Conservation (phyloP, 2,888 invertebrate genomes). For the Pilophorus perplexus region DNA sequence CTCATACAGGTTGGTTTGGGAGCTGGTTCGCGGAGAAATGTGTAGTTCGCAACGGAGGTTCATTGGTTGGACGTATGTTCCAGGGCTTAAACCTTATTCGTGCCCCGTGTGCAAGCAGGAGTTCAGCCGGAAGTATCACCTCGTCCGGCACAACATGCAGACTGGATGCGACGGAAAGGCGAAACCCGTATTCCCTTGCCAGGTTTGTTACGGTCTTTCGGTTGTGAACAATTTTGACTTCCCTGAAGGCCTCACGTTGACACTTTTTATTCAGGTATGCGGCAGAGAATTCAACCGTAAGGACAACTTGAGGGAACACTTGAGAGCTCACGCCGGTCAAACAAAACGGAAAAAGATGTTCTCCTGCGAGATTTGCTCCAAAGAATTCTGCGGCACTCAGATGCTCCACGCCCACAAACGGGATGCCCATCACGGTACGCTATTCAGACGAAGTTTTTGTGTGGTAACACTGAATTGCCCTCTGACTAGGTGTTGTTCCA, state of each 20-base stretch:
- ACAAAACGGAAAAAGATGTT: slow-evolving; percentile 59
- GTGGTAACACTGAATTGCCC: neutral
- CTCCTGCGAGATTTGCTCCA: slow-evolving; percentile 63
- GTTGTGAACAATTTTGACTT: too few species aligned
- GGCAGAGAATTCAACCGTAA: slow-evolving; percentile 64
- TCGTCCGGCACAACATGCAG: slow-evolving; percentile 66
- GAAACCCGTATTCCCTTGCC: slow-evolving; percentile 58
- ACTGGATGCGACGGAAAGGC: slow-evolving; percentile 65
- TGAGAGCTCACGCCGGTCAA: slow-evolving; percentile 64
- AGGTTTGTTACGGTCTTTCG: too few species aligned
- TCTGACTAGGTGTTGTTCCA: slow-evolving; percentile 37
- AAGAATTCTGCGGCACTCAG: slow-evolving; percentile 64
- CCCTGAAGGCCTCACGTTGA: too few species aligned
- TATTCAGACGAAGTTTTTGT: too few species aligned
- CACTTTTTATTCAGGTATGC: slow-evolving; percentile 68
- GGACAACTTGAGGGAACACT: slow-evolving; percentile 69
- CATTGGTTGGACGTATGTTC: slow-evolving; percentile 6
- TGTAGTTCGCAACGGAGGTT: neutral
- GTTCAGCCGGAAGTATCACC: slow-evolving; percentile 74
- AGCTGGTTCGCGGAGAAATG: neutral
- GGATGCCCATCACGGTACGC: slow-evolving; percentile 58
- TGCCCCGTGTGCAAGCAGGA: slow-evolving; percentile 68
- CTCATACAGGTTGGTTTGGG: slow-evolving; percentile 57
- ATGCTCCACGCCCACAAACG: slow-evolving; percentile 63
- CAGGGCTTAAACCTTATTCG: slow-evolving; percentile 57